Conservation (phyloP, 2,113 vertebrate species). For the Corythornis cristatus region DNA sequence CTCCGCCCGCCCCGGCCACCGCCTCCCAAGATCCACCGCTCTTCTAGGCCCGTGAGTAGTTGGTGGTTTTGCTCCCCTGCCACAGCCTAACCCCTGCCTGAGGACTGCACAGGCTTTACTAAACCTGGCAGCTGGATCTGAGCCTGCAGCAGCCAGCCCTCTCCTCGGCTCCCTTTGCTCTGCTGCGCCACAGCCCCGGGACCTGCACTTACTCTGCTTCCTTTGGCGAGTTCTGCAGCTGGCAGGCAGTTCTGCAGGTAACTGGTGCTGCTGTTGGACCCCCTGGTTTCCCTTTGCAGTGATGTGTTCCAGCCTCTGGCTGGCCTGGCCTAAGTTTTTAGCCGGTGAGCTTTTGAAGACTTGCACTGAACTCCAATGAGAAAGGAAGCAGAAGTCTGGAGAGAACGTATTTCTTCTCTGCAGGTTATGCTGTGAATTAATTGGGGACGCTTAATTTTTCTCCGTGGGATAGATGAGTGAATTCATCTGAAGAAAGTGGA, state of each 20-base stretch:
- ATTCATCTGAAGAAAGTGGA: background rate
- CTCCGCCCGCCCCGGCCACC: conserved; percentile 79
- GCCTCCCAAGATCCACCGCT: conserved; percentile 84
- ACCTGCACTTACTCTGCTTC: conserved; percentile 69
- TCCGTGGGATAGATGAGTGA: background rate
- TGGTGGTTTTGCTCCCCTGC: conserved; percentile 50
- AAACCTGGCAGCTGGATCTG: too few relatives aligned
- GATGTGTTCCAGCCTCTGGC: background rate
- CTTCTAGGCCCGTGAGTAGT: conserved; percentile 85
- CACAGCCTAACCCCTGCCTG: conserved; percentile 76
- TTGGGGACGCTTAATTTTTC: background rate
- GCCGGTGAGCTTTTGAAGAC: conserved; percentile 59
- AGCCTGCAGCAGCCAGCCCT: too few relatives aligned
- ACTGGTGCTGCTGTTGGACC: conserved; percentile 19
- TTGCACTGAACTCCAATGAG: conserved; percentile 17
- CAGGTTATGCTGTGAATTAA: conserved; percentile 1
- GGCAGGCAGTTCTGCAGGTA: conserved; percentile 45
- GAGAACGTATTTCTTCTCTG: background rate
- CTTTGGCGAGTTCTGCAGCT: conserved; percentile 25
- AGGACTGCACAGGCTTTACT: too few relatives aligned
- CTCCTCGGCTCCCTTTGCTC: conserved; percentile 31
- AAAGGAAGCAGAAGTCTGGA: conserved; percentile 58
- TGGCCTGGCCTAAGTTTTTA: conserved; percentile 16
- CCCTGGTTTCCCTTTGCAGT: background rate
- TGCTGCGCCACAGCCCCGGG: conserved; percentile 56